Base-by-base conservation (phyloP, 2,888 invertebrate genomes). In the Drosophila maculinotata region DNA sequence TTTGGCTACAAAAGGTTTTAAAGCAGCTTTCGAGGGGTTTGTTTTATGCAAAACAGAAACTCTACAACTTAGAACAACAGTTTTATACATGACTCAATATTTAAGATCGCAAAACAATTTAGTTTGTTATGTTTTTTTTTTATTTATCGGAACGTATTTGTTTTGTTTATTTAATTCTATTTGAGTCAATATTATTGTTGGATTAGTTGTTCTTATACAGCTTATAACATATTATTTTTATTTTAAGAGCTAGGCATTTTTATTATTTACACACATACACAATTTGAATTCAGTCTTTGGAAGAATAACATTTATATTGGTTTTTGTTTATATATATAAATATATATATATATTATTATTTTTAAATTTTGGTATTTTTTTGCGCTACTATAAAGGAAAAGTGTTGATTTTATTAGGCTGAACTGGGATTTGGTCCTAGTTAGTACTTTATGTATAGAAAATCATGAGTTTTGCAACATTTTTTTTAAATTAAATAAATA, bases 271-370 rank as follows among this genome's bases (percentile, higher is more conserved):
- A 81, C 78, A 79, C 81, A 83, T 87, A 82, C 84, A 82, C 79
- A 81, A 82, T 85, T 75, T 80, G 62, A 90, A 88, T 90, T 89
- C 89, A 90, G 89, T 90, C 89, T 90, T 90, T 90, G 89, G 90
- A 90, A 90, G 90, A 90, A 90, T 88, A 90, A 90, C 83, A 83
- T 89, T 85, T 59, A 87, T 75, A 59, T 79, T 73, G 47, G 49
- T 68, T 71, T 69, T 64, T 45, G 52, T 67, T 59, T 68, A 66
- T 59, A 59, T 44, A 56, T 64, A 64, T 60, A 54, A 63, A 36
- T 42, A 58, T 49, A 8, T 49, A 15, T 38, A 9, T 48, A 36
- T 26, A 26, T 15, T 58, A 12, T 14, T 12, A 12, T 26, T 26
- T 54, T n/a, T 49, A 17, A 41, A 9, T 39, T 26, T 15, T 28